Conservation (phyloP, 2,113 vertebrate species). For the Zosterops lateralis region DNA sequence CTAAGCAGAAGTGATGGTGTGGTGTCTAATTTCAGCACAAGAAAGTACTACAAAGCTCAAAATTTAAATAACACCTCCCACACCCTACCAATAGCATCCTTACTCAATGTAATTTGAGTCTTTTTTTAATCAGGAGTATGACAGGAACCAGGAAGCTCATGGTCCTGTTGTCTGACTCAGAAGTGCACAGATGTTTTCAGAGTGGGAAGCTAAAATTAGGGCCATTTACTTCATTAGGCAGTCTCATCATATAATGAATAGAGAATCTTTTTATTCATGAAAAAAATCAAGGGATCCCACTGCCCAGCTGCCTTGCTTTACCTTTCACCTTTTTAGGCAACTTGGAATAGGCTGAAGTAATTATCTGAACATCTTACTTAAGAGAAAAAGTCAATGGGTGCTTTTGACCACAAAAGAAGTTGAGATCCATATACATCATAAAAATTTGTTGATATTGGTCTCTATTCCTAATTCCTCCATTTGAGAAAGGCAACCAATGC, state of each 20-base stretch:
- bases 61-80: not conserved
- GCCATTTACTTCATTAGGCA: not conserved
- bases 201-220: slow-evolving; percentile 39
- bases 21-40: not conserved
- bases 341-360: not conserved
- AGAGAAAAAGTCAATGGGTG: not conserved
- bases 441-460: not conserved
- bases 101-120: not conserved
- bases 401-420: not conserved
- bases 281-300: not conserved
- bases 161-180: slow-evolving; percentile 24
- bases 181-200: slow-evolving; percentile 42
- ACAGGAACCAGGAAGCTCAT: slow-evolving; percentile 37
- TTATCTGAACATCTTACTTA: not conserved
- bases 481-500: not conserved
- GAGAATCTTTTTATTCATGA: not conserved
- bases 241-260: not conserved
- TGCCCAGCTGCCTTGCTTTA: not conserved
- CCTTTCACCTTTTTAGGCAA: not conserved
- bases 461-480: not conserved
- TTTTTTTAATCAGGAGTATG: slow-evolving; percentile 11
- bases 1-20: not conserved
- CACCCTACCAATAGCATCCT: not conserved
- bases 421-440: not conserved
- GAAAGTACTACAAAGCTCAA: not conserved